A percentile compares a stretch with the other conserved stretches of the same genome.
Conservation (phyloP, 2,888 invertebrate genomes). For the Desoria tigrina region DNA sequence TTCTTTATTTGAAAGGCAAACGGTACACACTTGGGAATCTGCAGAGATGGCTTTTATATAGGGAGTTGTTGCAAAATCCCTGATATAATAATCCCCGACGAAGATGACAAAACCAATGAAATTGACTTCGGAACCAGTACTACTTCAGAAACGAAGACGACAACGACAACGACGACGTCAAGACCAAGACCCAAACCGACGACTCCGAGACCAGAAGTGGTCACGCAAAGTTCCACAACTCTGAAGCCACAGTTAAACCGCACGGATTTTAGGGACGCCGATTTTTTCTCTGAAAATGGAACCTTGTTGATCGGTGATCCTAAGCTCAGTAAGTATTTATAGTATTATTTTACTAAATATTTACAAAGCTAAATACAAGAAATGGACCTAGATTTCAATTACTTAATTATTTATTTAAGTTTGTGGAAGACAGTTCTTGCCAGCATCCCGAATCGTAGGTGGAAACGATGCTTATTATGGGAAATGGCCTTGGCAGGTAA, state of each 20-base stretch:
- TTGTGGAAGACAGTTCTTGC: conserved; percentile 47
- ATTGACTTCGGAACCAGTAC: conserved; percentile 15
- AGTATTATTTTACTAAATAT: conserved; percentile 1
- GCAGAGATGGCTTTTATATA: conserved; percentile 43
- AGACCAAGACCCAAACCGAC: no score
- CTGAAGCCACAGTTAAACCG: conserved; percentile 20
- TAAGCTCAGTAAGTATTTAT: conserved; percentile 29
- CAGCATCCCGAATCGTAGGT: conserved; percentile 42
- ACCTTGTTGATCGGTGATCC: conserved; percentile 33
- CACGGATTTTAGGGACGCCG: conserved; percentile 28
- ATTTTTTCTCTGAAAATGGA: conserved; percentile 41
- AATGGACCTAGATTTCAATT: no score
- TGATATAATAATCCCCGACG: conserved; percentile 1
- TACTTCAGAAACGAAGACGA: neutral
- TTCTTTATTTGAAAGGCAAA: conserved; percentile 29
- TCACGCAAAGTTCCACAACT: conserved; percentile 15
- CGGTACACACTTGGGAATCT: conserved; percentile 42
- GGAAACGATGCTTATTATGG: conserved; percentile 39
- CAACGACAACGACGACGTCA: neutral
- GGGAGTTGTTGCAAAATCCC: conserved; percentile 41
- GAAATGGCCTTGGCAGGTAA: conserved; percentile 48
- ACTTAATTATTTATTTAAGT: conserved; percentile 21
- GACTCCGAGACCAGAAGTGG: neutral
- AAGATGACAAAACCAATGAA: conserved; percentile 27
- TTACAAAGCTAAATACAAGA: neutral